Conservation (phyloP, 1,140 invertebrate genomes). For the Sarcophaga peregrina region DNA sequence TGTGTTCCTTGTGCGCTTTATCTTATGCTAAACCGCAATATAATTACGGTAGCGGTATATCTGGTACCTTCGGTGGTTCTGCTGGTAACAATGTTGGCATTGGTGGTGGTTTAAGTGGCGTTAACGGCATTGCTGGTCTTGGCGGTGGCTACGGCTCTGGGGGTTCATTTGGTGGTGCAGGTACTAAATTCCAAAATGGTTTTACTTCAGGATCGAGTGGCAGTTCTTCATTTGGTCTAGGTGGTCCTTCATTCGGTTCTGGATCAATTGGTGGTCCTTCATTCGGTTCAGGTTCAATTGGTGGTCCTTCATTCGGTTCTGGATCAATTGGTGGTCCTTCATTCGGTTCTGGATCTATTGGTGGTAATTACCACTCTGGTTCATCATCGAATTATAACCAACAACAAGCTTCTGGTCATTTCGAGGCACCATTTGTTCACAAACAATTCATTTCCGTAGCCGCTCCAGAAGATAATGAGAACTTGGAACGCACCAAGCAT, state of each 20-base stretch:
- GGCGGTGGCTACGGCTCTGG: neutral
- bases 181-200: neutral
- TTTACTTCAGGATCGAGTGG: neutral
- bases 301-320: neutral
- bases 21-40: conserved; percentile 60
- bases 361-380: neutral
- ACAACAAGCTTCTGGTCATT: conserved; percentile 10
- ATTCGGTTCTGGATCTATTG: neutral
- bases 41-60: conserved; percentile 59
- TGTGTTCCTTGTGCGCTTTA: conserved; percentile 53
- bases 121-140: neutral
- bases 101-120: conserved; percentile 3
- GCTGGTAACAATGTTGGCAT: neutral
- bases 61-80: conserved; percentile 40
- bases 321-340: neutral
- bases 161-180: neutral
- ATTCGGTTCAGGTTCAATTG: neutral
- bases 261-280: conserved; percentile 4
- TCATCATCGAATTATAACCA: neutral
- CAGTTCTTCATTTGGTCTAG: neutral
- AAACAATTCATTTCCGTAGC: conserved; percentile 49
- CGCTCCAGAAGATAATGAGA: conserved; percentile 49
- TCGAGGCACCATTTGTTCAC: conserved; percentile 45
- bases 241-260: neutral
- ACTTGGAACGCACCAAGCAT: conserved; percentile 42